Percentiles rank a stretch among this genome's conserved stretches.
These are phyloP conservation scores for Naja naja DNA, from an alignment of 2,113 vertebrate species.

Conservation along the genomic window DNA sequence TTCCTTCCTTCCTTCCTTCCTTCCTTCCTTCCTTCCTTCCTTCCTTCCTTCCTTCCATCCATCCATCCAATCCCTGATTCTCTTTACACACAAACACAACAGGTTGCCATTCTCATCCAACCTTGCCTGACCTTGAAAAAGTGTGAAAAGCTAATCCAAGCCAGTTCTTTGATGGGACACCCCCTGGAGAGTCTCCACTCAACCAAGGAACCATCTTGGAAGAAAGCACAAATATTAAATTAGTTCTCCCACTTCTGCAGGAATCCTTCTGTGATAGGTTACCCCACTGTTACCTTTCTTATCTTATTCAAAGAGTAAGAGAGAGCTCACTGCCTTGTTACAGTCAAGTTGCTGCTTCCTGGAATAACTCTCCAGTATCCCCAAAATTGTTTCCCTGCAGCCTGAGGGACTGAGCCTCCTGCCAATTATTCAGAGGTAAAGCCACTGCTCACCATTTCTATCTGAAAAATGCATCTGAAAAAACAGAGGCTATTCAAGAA, in stretches of 20 bases:
- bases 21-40: background rate
- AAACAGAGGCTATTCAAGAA: background rate
- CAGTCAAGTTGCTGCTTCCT: background rate
- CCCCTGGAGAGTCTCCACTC: background rate
- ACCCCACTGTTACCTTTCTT: background rate
- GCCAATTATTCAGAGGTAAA: background rate
- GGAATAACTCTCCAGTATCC: background rate
- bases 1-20: no score
- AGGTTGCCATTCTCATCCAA: background rate
- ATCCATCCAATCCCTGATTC: background rate
- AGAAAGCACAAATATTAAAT: background rate
- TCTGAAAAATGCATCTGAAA: background rate
- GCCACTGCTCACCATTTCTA: background rate
- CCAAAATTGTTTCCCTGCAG: background rate
- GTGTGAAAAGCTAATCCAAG: background rate
- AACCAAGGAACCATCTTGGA: background rate
- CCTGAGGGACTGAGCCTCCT: background rate
- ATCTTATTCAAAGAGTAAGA: background rate
- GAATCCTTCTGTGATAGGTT: background rate
- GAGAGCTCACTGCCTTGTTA: background rate
- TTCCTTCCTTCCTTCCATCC: no score
- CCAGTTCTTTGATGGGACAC: background rate
- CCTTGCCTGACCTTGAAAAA: background rate
- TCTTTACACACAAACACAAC: background rate
- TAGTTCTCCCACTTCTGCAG: background rate